phyloP scores from a whole-genome alignment of 2,888 invertebrate species.

The Odontocerum albicorne region DNA sequence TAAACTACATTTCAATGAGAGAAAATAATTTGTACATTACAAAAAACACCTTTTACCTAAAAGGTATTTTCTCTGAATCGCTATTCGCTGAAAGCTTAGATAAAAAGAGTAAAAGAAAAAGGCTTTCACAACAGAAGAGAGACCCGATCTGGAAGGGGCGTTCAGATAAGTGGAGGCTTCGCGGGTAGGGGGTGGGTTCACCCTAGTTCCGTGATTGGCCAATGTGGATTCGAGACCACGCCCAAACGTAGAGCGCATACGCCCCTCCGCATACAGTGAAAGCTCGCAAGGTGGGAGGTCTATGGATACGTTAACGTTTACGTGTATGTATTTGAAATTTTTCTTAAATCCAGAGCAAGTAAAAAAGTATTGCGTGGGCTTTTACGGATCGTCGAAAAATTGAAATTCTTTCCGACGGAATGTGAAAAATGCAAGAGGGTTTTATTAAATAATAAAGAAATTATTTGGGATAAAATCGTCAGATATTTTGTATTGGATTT shows the following conservation, averaged over 20 bases:
- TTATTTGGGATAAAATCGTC: too few species aligned
- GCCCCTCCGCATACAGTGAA: conserved; percentile 28
- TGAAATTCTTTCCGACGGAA: conserved; percentile 23
- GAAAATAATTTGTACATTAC: background rate
- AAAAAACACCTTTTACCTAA: background rate
- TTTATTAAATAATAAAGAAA: too few species aligned
- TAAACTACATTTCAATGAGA: background rate
- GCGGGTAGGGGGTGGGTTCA: conserved; percentile 17
- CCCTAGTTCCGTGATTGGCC: conserved; percentile 28
- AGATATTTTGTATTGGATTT: too few species aligned
- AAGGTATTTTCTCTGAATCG: conserved; percentile 18
- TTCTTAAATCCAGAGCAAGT: conserved; percentile 10
- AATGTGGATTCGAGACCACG: conserved; percentile 15
- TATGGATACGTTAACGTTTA: conserved; percentile 10
- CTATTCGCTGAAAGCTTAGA: conserved; percentile 30
- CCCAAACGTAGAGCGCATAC: conserved; percentile 23
- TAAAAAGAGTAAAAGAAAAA: conserved; percentile 24
- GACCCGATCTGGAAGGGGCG: conserved; percentile 20
- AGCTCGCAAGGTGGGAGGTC: conserved; percentile 13
- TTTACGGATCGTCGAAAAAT: conserved; percentile 13
- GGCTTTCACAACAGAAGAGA: conserved; percentile 17
- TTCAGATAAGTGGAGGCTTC: conserved; percentile 10
- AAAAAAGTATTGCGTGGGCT: conserved; percentile 6
- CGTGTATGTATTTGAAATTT: conserved; percentile 18
- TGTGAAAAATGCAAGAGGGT: background rate